Base-by-base conservation (phyloP, 2,797 vertebrate species). In the Sebastolobus alascanus region DNA sequence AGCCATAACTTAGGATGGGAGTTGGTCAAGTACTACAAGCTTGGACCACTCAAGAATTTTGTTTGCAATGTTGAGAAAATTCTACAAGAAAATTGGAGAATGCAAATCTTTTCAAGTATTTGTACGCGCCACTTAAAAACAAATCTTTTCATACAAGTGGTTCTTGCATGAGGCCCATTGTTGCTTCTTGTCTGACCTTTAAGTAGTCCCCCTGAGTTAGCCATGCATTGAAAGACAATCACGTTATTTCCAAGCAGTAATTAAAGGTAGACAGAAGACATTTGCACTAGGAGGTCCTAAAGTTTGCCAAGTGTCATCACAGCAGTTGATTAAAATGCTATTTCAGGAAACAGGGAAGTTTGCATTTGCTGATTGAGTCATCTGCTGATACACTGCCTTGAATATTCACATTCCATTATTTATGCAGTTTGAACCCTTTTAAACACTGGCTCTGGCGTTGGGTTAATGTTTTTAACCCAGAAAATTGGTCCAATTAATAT, bases 281-380 rank as follows among this genome's bases (percentile, higher is more conserved):
- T 88, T 82, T 77, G 37, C 66, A 58, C 37, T 60, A 37, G 55
- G 68, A 60, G 59, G 63, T 75, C 59, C 13, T 50, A 76, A 76
- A 50, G 68, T 66, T 72, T 87, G 71, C 50, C 5, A 22, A 52
- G 73, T 75, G 70, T 68, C 68, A 78, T 83, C 68, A 74, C 77
- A 75, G 55, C n/a, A 50, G 60, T 76, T 86, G 77, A 84, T 87
- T 83, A 70, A 82, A 73, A 70, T 67, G 59, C 61, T 81, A 73
- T 83, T 81, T 83, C 43, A 79, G 60, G 31, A 82, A 35, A 35
- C 61, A 38, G 22, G 27, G 40, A 83, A 22, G 80, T 87, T 77
- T 77, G 55, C 40, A 18, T 59, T 66, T 43, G 16, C 70, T 67
- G 55, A 68, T 14, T 80, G 55, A 74, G 43, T 58, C 66, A 68